Evolutionary conservation across 2,113 vertebrate genomes (phyloP).

Genomic region (Fregetta grallaria): DNA sequence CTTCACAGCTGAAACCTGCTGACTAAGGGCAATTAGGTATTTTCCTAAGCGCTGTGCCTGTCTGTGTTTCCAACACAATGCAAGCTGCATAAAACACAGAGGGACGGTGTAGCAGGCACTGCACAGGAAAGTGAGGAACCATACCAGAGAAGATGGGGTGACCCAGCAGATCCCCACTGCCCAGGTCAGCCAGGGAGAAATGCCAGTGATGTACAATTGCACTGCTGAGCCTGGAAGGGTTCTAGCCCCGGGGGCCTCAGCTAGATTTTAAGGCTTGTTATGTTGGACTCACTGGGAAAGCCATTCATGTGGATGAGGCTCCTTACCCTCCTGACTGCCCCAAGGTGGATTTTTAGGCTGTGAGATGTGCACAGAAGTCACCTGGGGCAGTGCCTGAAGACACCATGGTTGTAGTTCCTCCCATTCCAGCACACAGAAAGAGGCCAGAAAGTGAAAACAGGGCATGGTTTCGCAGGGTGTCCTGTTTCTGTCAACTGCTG

Average conservation of each 20-base stretch:
- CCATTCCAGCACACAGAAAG: not conserved
- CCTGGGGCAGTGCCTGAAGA: not conserved
- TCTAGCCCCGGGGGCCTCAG: not conserved
- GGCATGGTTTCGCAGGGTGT: constrained; percentile 23
- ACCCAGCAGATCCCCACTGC: not conserved
- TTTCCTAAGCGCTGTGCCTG: not conserved
- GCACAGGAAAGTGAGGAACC: not conserved
- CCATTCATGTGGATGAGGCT: not conserved
- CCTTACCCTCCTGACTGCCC: not conserved
- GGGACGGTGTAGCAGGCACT: not conserved
- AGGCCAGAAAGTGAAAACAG: not conserved
- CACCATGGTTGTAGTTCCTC: not conserved
- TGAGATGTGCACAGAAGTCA: not conserved
- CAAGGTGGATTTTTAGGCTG: not conserved
- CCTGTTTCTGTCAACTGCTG: constrained; percentile 54
- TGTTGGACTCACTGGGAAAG: not conserved
- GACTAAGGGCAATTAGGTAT: not conserved
- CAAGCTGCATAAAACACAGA: not conserved
- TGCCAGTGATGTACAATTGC: not conserved
- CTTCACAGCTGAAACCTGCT: not conserved
- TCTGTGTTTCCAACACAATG: not conserved
- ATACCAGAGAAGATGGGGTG: not conserved
- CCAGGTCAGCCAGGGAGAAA: not conserved
- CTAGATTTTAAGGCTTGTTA: not conserved
- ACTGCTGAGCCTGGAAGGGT: not conserved